A percentile compares a stretch with the other conserved stretches of the same genome.
Conservation (phyloP, 2,888 invertebrate genomes). For the Eupithecia inturbata region DNA sequence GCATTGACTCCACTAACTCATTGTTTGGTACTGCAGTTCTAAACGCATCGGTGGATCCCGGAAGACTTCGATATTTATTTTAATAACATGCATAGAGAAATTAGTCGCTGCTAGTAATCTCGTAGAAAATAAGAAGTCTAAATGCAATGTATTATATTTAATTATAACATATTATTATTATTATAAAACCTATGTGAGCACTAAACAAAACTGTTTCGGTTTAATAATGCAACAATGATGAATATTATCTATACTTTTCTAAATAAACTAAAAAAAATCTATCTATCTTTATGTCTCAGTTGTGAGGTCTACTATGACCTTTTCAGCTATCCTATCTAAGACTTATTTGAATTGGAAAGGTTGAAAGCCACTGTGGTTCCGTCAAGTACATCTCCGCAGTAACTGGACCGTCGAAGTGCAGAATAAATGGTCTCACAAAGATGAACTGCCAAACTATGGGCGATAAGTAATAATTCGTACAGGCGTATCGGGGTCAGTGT, state of each 20-base stretch:
- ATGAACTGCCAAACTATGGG: slow-evolving; percentile 49
- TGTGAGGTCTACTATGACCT: not conserved
- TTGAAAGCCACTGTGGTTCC: not conserved
- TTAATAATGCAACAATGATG: no score
- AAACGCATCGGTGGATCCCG: slow-evolving; percentile 22
- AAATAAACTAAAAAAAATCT: no score
- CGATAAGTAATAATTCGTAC: slow-evolving; percentile 58
- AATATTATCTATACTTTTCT: no score
- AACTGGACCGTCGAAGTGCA: slow-evolving; percentile 6
- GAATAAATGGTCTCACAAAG: slow-evolving; percentile 13
- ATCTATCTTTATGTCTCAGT: no score
- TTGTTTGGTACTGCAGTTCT: slow-evolving; percentile 51
- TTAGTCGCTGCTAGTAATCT: not conserved
- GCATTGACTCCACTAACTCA: slow-evolving; percentile 58
- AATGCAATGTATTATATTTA: no score
- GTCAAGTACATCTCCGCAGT: not conserved
- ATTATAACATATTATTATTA: no score
- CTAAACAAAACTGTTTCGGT: no score
- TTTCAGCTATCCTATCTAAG: not conserved
- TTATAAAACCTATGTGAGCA: no score
- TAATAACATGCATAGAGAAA: not conserved
- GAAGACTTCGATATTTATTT: slow-evolving; percentile 15
- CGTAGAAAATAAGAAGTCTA: no score
- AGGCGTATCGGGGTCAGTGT: slow-evolving; percentile 74
- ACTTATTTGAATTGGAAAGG: not conserved